Conservation (phyloP, 2,113 vertebrate species). For the Cavia aperea region DNA sequence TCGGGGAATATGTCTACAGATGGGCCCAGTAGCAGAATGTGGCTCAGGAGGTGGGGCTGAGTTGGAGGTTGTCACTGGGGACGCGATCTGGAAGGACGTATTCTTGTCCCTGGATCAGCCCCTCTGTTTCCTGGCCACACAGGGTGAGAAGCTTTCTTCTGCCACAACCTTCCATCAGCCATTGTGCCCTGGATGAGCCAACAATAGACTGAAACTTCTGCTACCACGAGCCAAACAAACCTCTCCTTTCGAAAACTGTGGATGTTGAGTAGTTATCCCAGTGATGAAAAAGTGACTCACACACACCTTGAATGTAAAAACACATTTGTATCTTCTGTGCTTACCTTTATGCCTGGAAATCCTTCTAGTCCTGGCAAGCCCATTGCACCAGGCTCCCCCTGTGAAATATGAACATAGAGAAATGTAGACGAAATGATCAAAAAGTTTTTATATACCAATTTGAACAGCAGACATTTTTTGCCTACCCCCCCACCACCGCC, state of each 20-base stretch:
- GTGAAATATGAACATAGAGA: conserved; percentile 55
- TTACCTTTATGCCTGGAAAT: conserved; percentile 92
- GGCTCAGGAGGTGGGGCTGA: background rate
- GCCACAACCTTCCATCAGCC: background rate
- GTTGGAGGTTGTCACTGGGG: background rate
- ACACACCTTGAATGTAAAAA: background rate
- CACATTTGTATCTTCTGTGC: background rate
- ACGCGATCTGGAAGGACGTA: background rate
- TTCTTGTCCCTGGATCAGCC: background rate
- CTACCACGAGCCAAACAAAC: background rate
- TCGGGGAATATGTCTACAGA: background rate
- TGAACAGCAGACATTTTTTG: background rate
- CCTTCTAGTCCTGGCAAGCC: conserved; percentile 96
- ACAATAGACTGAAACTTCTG: background rate
- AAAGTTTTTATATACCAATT: conserved; percentile 42
- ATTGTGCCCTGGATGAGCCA: background rate
- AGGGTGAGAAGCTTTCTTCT: no score
- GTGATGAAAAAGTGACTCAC: background rate
- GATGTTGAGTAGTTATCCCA: background rate
- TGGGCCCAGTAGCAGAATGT: background rate
- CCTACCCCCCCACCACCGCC: background rate
- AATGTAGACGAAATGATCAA: conserved; percentile 27
- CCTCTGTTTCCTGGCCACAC: background rate
- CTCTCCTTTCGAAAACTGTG: background rate
- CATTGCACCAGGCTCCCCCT: conserved; percentile 95